Base-by-base conservation (phyloP, 1,140 invertebrate genomes). In the Prorops nasuta region DNA sequence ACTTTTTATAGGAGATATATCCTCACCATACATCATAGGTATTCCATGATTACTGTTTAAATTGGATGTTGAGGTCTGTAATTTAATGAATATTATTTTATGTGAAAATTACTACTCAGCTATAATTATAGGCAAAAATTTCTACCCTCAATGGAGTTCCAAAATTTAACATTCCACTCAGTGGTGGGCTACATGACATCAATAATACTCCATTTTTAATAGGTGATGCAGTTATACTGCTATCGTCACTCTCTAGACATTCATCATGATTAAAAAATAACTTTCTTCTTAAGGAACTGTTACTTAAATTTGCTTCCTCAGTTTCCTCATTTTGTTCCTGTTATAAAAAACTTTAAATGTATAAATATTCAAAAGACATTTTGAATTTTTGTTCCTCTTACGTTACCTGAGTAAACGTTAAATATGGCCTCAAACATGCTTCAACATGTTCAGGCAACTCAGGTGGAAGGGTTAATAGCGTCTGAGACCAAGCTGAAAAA, bases 361-460 rank as follows among this genome's bases (percentile, higher is more conserved):
- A 47, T 41, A 0, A 45, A 22, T 18, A 20, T 15, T 40, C 3
- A 35, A 17, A 34, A n/a, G n/a, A n/a, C n/a, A n/a, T n/a, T n/a
- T n/a, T n/a, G n/a, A n/a, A n/a, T n/a, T n/a, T n/a, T n/a, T n/a
- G n/a, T n/a, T n/a, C n/a, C n/a, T n/a, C n/a, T n/a, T n/a, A n/a
- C n/a, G n/a, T 42, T 49, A 83, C 81, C 77, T 83, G 76, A 44
- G 72, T 81, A 56, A 79, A 84, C 31, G 77, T 81, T 58, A 80
- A 82, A 63, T 81, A 87, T 44, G 82, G 81, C 64, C 81, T 78
- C 19, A 86, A 68, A 22, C 76, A 65, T 53, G 81, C 77, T 71
- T 84, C 83, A 10, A 86, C 60, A 63, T 84, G 74, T 46, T 72
- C 60, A 3, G 84, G 83, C 14, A 87, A 68, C 47, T 78, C 63